These are phyloP conservation scores for Pammene aurita DNA, from an alignment of 2,888 invertebrate genomes.

Conservation along the genomic window DNA sequence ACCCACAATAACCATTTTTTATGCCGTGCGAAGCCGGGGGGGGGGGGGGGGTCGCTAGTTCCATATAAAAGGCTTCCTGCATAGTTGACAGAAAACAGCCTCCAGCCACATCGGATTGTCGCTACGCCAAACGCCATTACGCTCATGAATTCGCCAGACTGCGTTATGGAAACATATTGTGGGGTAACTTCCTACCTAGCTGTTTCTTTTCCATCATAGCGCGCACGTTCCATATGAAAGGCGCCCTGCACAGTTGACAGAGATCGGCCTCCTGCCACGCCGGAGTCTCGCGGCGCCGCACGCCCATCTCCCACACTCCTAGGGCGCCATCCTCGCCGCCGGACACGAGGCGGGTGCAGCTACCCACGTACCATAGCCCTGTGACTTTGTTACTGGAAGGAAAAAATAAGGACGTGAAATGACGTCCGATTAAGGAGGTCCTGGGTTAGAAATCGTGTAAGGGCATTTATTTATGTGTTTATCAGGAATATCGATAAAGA, in stretches of 20 bases:
- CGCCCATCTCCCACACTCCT: constrained; percentile 97
- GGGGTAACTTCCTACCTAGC: constrained; percentile 76
- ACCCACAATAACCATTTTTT: too few relatives aligned
- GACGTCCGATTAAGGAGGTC: too few relatives aligned
- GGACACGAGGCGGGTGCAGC: constrained; percentile 91
- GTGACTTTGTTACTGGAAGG: constrained; percentile 93
- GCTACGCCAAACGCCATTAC: background rate
- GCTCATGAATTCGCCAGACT: background rate
- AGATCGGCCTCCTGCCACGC: constrained; percentile 97
- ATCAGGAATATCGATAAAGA: too few relatives aligned
- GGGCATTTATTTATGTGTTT: too few relatives aligned
- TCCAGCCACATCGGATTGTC: constrained; percentile 88
- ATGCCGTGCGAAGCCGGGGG: too few relatives aligned
- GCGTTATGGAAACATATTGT: background rate
- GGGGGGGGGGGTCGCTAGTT: too few relatives aligned
- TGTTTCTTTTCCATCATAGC: constrained; percentile 99
- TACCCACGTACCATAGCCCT: constrained; percentile 91
- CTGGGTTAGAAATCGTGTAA: too few relatives aligned
- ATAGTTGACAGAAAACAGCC: constrained; percentile 96
- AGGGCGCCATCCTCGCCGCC: constrained; percentile 96
- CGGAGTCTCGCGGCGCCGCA: constrained; percentile 95
- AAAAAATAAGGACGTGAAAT: background rate
- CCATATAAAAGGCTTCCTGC: too few relatives aligned
- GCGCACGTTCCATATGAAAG: constrained; percentile 99
- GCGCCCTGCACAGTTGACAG: constrained; percentile 96